Evolutionary conservation across 2,797 vertebrate genomes (phyloP).

Genomic region (Macropus fuliginosus): DNA sequence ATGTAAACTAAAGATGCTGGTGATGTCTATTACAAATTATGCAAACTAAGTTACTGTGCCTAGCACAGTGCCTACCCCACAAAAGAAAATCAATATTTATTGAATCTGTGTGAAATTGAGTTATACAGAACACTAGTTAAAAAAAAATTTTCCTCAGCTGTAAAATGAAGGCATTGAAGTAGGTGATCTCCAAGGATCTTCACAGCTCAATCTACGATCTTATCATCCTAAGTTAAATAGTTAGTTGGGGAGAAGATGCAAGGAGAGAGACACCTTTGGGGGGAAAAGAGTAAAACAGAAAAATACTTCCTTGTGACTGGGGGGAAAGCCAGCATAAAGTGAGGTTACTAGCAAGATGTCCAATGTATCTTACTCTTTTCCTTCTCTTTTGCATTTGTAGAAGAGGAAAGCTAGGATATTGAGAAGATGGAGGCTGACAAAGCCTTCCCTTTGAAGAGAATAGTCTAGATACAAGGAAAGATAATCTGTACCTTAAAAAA

Average conservation of each 20-base stretch:
- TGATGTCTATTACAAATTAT: background rate
- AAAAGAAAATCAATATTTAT: background rate
- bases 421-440: background rate
- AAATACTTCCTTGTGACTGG: background rate
- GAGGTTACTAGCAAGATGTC: background rate
- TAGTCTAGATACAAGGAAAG: background rate
- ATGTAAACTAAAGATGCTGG: background rate
- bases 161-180: background rate
- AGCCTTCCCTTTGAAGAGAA: background rate
- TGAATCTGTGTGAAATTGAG: background rate
- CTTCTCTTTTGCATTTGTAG: background rate
- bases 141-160: background rate
- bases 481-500: background rate
- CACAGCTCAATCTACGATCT: background rate
- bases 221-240: background rate
- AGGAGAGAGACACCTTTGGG: background rate
- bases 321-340: background rate
- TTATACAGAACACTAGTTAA: background rate
- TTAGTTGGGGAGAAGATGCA: background rate
- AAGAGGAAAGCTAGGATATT: background rate
- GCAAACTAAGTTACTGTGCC: background rate
- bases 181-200: background rate
- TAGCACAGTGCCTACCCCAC: background rate
- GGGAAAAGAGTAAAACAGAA: background rate
- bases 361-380: background rate